phyloP scores from a whole-genome alignment of 2,113 vertebrate species.

The Leptobrachium ailaonicum region DNA sequence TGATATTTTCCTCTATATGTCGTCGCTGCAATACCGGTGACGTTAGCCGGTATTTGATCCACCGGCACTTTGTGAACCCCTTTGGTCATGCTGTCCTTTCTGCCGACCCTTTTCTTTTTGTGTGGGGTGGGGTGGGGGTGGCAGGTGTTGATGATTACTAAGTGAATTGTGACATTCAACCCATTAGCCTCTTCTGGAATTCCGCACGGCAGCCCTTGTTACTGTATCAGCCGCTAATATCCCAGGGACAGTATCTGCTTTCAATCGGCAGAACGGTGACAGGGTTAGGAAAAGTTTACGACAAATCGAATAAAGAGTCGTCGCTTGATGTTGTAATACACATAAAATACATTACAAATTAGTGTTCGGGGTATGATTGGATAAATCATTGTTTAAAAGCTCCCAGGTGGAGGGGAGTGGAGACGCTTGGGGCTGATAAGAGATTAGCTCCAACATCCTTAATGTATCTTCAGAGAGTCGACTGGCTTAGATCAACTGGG shows the following conservation, averaged over 20 bases:
- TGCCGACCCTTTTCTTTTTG: no score
- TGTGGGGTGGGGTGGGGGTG: no score
- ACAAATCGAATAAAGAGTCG: constrained; percentile 28
- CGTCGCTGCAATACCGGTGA: no score
- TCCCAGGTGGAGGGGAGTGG: constrained; percentile 27
- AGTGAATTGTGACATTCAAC: no score
- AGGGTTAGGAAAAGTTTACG: constrained; percentile 43
- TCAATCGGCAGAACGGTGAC: neutral
- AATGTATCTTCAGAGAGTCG: constrained; percentile 15
- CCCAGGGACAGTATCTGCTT: constrained; percentile 23
- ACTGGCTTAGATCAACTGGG: neutral
- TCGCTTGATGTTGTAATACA: constrained; percentile 1
- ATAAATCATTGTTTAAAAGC: constrained; percentile 5
- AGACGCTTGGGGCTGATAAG: neutral
- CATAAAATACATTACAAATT: constrained; percentile 29
- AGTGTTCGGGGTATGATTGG: neutral
- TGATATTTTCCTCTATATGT: no score
- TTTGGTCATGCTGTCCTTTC: no score
- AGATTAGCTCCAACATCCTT: neutral
- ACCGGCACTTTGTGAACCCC: no score
- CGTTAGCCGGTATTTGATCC: no score
- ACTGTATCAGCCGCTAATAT: neutral
- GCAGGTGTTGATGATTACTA: no score
- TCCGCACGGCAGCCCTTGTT: neutral
- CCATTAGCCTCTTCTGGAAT: neutral